Conservation (phyloP, 2,888 invertebrate genomes). For the Cheilosia grossa region DNA sequence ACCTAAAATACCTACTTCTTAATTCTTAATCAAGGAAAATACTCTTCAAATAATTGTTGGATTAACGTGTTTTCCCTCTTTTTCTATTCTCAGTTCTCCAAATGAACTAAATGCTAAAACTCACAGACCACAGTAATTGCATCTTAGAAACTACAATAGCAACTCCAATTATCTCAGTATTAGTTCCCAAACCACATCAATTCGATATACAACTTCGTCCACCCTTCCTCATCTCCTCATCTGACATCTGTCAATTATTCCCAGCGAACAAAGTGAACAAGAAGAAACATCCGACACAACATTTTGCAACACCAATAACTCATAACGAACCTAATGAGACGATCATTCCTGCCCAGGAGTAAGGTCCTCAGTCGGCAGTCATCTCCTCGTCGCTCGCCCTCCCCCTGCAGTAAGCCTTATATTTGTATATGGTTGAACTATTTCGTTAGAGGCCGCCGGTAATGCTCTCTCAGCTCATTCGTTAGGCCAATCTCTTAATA, state of each 20-base stretch:
- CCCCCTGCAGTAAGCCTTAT: not conserved
- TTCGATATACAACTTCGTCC: too few relatives aligned
- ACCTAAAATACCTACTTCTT: too few relatives aligned
- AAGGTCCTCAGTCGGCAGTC: not conserved
- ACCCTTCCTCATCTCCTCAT: not conserved
- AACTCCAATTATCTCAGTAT: too few relatives aligned
- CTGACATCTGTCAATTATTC: conserved; percentile 20
- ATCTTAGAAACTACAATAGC: too few relatives aligned
- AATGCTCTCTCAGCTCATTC: conserved; percentile 45
- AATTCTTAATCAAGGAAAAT: too few relatives aligned
- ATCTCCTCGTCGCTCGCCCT: not conserved
- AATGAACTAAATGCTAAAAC: too few relatives aligned
- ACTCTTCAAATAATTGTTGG: too few relatives aligned
- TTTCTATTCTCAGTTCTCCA: too few relatives aligned
- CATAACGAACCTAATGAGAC: conserved; percentile 62
- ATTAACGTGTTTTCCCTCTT: too few relatives aligned
- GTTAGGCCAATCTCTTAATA: conserved; percentile 36
- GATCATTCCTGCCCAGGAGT: conserved; percentile 17
- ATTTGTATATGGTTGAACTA: not conserved
- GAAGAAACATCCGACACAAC: conserved; percentile 2
- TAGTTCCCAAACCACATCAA: too few relatives aligned
- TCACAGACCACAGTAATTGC: too few relatives aligned
- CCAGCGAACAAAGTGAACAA: conserved; percentile 2
- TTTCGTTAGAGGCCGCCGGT: conserved; percentile 35
- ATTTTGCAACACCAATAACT: conserved; percentile 40